Evolutionary conservation across 2,888 invertebrate genomes (phyloP), one percentile per base, ranked within the genome.

Genomic region (Emmelina monodactyla): DNA sequence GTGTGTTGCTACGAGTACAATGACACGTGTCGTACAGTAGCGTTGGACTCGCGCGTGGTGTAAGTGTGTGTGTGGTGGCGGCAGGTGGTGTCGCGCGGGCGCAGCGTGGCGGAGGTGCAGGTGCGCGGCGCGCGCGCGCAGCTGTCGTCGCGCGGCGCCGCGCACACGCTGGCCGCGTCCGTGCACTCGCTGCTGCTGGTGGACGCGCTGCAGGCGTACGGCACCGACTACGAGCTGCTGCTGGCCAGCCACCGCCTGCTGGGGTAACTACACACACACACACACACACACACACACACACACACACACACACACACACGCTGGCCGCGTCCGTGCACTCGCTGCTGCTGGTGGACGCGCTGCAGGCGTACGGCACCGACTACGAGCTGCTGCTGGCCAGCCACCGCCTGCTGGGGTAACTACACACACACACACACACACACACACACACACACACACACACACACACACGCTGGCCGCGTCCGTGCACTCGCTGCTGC

Each of bases 221-320:
- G 97, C 0, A 90, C 91, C 0, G 97, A 97, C 81, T 97, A 95
- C 76, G 97, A 97, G 65, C 80, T 97, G 33, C 82, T 97, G 6
- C 88, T 96, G 11, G 97, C 97, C 16, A 96, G 95, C 62, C 97
- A 97, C 68, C 92, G 92, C 57, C 94, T 95, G 66, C 91, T 97
- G 14, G 91, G 93, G 91, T 91, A 51, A 58, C 71, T 19, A 4
- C n/a, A n/a, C n/a, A n/a, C n/a, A n/a, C n/a, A n/a, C n/a, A n/a
- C n/a, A n/a, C n/a, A n/a, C n/a, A n/a, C n/a, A n/a, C n/a, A n/a
- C n/a, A n/a, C n/a, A n/a, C n/a, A n/a, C n/a, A n/a, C n/a, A n/a
- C n/a, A n/a, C n/a, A n/a, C n/a, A n/a, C n/a, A n/a, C n/a, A n/a
- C n/a, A n/a, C n/a, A n/a, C n/a, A n/a, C n/a, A n/a, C 88, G 47